Base-by-base conservation (phyloP, 1,140 invertebrate species). In the Pogonomyrmex californicus region DNA sequence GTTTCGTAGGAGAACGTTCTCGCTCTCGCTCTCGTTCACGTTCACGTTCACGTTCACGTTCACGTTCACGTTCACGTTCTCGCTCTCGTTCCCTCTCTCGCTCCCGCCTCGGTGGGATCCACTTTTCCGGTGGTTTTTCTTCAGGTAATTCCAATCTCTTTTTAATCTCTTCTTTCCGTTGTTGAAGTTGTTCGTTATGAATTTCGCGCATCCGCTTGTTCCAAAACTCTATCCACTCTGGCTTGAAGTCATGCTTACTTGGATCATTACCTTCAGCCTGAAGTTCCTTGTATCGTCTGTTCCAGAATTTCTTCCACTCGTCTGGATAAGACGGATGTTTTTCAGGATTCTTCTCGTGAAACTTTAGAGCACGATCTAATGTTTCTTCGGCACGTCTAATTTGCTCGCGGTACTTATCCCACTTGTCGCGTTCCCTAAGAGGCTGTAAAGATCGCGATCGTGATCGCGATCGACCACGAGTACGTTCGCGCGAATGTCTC, bases 231-330 rank as follows among this genome's bases (percentile, higher is more conserved):
- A 98, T 98, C 98, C 98, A 98, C 90, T 98, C 98, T 0, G 98
- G 97, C 91, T 98, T 98, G 91, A 98, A 98, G 91, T 98, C 98
- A 92, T 98, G 96, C 62, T 97, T 97, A 54, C 96, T 96, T 0
- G 97, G 97, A 94, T 98, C 97, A 92, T 97, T 97, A 56, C 97
- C 97, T 93, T 97, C 97, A 76, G 96, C 94, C 93, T 98, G 97
- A 62, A 98, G 94, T 93, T 98, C 97, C 92, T 98, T 98, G 92
- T 98, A 98, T 0, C 97, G 96, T 5, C 96, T 95, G 91, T 97
- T 98, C 97, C 97, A 98, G 92, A 98, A 98, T 91, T 97, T 97
- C 91, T 98, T 98, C 98, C 98, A 98, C 91, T 98, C 98, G 30
- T 98, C 97, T 0, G 97, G 97, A 92, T 98, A 98, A 5, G 97